phyloP scores from a whole-genome alignment of 2,888 invertebrate genomes.

The Xanthorhoe spadicearia region DNA sequence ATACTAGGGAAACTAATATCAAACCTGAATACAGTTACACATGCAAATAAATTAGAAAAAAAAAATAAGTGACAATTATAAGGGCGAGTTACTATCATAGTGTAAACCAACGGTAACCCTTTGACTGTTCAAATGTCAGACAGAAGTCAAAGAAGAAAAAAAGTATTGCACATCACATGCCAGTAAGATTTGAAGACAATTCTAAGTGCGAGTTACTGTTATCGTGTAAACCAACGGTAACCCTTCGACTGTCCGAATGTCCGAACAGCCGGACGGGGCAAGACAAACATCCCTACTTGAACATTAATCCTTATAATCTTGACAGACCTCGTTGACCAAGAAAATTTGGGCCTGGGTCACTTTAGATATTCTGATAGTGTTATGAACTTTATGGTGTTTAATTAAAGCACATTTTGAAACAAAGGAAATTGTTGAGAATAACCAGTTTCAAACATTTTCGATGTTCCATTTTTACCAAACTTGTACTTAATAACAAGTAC shows the following conservation, averaged over 20 bases:
- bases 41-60: too few species aligned
- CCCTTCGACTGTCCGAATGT: neutral
- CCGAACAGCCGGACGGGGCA: slow-evolving; percentile 58
- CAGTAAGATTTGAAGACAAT: too few species aligned
- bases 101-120: neutral
- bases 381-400: neutral
- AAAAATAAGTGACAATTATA: neutral
- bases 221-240: neutral
- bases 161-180: too few species aligned
- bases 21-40: too few species aligned
- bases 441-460: too few species aligned
- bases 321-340: slow-evolving; percentile 62
- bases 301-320: slow-evolving; percentile 79
- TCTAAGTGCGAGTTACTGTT: neutral
- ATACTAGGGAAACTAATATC: slow-evolving; percentile 25
- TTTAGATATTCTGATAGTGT: neutral
- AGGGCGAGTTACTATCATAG: neutral
- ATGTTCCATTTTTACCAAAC: too few species aligned
- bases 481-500: too few species aligned
- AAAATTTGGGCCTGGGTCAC: slow-evolving; percentile 14
- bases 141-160: neutral
- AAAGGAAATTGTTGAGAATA: too few species aligned
- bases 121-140: slow-evolving; percentile 23
- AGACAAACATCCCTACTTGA: slow-evolving; percentile 69
- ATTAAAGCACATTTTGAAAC: too few species aligned